Conservation (phyloP, 2,113 vertebrate genomes). For the Hystrix brachyura region DNA sequence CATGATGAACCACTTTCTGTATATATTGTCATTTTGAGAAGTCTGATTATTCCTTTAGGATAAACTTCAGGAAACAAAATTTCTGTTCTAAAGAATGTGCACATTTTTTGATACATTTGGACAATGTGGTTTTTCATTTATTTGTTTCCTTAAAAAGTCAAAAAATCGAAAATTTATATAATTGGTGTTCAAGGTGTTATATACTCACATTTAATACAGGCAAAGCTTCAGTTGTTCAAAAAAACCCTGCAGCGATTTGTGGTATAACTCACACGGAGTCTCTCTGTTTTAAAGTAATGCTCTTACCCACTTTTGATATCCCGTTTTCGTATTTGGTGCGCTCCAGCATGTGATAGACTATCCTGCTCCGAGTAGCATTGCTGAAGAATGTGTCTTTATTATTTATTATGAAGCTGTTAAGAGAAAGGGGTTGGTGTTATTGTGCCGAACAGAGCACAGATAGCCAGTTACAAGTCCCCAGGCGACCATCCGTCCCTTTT, state of each 20-base stretch:
- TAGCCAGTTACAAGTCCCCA: background rate
- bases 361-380: conserved; percentile 98
- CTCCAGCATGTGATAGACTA: conserved; percentile 98
- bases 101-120: background rate
- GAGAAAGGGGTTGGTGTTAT: conserved; percentile 73
- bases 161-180: background rate
- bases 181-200: background rate
- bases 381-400: conserved; percentile 99
- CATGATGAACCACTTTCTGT: background rate
- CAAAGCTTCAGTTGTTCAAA: background rate
- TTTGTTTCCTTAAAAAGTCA: background rate
- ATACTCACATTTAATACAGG: background rate
- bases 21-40: background rate
- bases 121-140: background rate
- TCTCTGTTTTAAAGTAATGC: background rate
- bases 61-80: background rate
- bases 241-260: background rate
- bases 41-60: background rate
- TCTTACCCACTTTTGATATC: conserved; percentile 98
- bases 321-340: conserved; percentile 98
- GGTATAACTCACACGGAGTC: background rate
- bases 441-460: conserved; percentile 54
- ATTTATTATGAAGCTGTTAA: conserved; percentile 96
- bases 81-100: background rate
- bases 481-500: conserved; percentile 11